These are phyloP conservation scores for Thinocorus orbignyianus DNA, from an alignment of 2,113 vertebrate species.

Conservation along the genomic window DNA sequence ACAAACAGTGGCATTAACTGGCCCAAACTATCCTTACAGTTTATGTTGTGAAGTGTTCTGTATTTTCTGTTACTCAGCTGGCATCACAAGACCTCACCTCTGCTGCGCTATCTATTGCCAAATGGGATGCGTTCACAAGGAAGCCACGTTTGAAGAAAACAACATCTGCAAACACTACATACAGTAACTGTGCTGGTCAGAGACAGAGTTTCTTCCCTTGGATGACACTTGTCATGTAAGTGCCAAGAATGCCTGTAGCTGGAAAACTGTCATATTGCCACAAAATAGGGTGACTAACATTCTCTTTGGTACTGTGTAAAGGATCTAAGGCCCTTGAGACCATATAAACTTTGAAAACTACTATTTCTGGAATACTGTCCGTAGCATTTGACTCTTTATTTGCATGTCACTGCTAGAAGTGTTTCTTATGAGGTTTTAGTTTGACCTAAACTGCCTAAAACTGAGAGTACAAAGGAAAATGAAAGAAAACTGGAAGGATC, in stretches of 20 bases:
- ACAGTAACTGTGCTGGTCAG: conserved; percentile 7
- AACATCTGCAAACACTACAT: conserved; percentile 31
- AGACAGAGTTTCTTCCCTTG: conserved; percentile 5
- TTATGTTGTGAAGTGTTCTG: background rate
- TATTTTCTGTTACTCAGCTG: background rate
- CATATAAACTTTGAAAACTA: background rate
- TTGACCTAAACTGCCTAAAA: background rate
- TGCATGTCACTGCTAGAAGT: background rate
- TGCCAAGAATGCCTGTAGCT: background rate
- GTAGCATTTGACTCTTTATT: background rate
- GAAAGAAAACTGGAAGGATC: background rate
- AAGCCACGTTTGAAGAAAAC: conserved; percentile 12
- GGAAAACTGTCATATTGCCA: background rate
- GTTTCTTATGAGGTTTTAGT: background rate
- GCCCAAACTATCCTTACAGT: background rate
- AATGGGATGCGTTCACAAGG: background rate
- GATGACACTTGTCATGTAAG: background rate
- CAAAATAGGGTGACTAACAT: background rate
- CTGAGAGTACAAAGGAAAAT: background rate
- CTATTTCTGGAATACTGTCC: background rate
- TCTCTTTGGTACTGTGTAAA: background rate
- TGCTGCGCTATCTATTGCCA: background rate
- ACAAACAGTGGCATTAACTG: too few species aligned
- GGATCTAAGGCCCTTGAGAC: background rate
- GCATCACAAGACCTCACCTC: background rate